A percentile compares a stretch with the other conserved stretches of the same genome.
Evolutionary conservation across 2,113 vertebrate genomes (phyloP).

Genomic region (Xerus inauris): DNA sequence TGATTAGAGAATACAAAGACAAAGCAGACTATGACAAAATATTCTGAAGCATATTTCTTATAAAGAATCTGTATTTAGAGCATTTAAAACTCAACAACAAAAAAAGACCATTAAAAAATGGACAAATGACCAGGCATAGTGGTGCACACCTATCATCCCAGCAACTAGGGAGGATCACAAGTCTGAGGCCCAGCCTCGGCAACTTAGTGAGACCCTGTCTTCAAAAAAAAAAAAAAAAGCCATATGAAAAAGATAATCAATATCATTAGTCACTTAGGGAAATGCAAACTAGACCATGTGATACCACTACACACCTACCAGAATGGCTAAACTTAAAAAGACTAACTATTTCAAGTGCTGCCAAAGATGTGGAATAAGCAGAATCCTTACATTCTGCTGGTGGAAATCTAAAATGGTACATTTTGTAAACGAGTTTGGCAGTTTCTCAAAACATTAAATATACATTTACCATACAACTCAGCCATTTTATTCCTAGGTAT

Average conservation of each 20-base stretch:
- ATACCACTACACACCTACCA: not conserved
- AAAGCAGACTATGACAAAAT: not conserved
- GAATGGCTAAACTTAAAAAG: not conserved
- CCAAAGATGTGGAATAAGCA: not conserved
- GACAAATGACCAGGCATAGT: not conserved
- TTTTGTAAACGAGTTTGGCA: slow-evolving; percentile 14
- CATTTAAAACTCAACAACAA: no score
- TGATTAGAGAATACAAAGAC: no score
- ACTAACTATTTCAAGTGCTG: slow-evolving; percentile 29
- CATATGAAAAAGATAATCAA: not conserved
- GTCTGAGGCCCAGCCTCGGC: not conserved
- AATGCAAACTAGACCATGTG: slow-evolving; percentile 11
- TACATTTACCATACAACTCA: not conserved
- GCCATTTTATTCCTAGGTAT: not conserved
- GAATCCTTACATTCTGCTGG: not conserved
- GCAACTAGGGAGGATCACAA: not conserved
- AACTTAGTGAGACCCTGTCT: not conserved
- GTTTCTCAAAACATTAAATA: not conserved
- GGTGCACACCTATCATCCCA: not conserved
- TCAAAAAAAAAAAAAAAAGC: not conserved
- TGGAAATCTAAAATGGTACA: slow-evolving; percentile 29
- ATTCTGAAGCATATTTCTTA: slow-evolving; percentile 12
- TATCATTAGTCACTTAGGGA: slow-evolving; percentile 16
- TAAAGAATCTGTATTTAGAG: not conserved
- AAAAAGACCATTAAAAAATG: no score